Percentiles rank a stretch among this genome's conserved stretches.
Evolutionary conservation across 2,888 invertebrate species (phyloP).

Genomic region (Trichogramma evanescens): DNA sequence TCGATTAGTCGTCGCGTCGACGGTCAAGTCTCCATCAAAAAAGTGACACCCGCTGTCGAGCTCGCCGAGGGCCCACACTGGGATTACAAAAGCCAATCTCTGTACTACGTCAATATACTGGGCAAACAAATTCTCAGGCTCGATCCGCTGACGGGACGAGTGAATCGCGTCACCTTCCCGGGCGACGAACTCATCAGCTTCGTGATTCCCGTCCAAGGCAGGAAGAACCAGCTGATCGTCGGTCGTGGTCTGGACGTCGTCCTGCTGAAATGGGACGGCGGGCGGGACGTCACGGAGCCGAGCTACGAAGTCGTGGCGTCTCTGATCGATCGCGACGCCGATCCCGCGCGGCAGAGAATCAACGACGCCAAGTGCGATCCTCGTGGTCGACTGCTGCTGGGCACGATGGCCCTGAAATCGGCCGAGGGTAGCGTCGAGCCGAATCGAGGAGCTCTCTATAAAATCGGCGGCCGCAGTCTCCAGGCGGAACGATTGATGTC

Average conservation of each 20-base stretch:
- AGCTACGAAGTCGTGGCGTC: constrained; percentile 46
- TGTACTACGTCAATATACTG: constrained; percentile 58
- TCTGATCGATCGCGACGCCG: constrained; percentile 40
- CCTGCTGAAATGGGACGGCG: constrained; percentile 50
- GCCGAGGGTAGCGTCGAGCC: constrained; percentile 39
- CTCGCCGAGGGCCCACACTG: constrained; percentile 62
- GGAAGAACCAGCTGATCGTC: constrained; percentile 41
- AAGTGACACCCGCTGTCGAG: constrained; percentile 30
- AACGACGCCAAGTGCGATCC: constrained; percentile 68
- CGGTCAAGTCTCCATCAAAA: background rate
- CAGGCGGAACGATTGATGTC: constrained; percentile 27
- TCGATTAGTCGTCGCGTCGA: no score
- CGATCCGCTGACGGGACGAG: constrained; percentile 49
- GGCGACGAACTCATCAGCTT: no score
- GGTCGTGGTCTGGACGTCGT: constrained; percentile 46
- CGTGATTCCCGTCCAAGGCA: constrained; percentile 44
- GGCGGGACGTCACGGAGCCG: constrained; percentile 25
- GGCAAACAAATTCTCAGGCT: constrained; percentile 50
- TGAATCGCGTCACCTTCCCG: no score
- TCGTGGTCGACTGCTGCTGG: constrained; percentile 58
- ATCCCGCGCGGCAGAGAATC: constrained; percentile 43
- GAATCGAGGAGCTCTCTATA: constrained; percentile 55
- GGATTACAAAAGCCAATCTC: constrained; percentile 51
- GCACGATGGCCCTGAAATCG: constrained; percentile 33
- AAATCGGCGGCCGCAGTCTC: constrained; percentile 42